These are phyloP conservation scores for Ceuthmochares aereus DNA, from an alignment of 2,113 vertebrate genomes.

Conservation along the genomic window DNA sequence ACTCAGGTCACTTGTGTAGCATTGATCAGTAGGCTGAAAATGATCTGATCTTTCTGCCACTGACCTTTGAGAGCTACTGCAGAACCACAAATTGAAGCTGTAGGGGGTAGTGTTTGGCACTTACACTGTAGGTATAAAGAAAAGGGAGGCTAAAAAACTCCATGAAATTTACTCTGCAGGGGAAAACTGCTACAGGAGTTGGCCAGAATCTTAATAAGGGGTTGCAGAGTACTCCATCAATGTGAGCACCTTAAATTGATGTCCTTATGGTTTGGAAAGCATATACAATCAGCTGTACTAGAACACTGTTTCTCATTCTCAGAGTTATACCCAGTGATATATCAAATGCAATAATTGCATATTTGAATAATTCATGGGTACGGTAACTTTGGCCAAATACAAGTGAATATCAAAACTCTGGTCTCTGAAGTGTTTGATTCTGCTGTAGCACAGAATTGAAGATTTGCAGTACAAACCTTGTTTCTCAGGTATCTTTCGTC, in stretches of 20 bases:
- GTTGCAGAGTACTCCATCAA: conserved; percentile 50
- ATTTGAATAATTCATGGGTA: conserved; percentile 68
- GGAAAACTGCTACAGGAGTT: conserved; percentile 24
- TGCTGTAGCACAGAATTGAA: conserved; percentile 7
- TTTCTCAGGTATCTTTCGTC: conserved; percentile 17
- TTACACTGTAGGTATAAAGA: conserved; percentile 25
- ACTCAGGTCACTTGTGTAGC: not conserved
- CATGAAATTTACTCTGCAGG: conserved; percentile 52
- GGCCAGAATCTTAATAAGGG: conserved; percentile 56
- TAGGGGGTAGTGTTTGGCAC: not conserved
- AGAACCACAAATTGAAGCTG: conserved; percentile 36
- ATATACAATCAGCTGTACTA: conserved; percentile 51
- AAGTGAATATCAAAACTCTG: conserved; percentile 46
- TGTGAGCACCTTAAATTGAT: conserved; percentile 56
- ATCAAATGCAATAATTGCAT: conserved; percentile 64
- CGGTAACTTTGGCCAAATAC: conserved; percentile 34
- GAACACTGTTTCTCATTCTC: conserved; percentile 53
- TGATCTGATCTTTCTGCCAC: not conserved
- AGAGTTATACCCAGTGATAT: conserved; percentile 49
- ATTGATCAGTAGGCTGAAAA: conserved; percentile 4
- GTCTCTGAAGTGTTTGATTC: conserved; percentile 51
- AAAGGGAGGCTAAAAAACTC: conserved; percentile 31
- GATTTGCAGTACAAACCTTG: not conserved
- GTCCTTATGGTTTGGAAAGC: conserved; percentile 56
- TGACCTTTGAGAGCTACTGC: conserved; percentile 15